Evolutionary conservation across 2,888 invertebrate species (phyloP), one percentile per base, ranked within the genome.

Genomic region (Vannuccia rotundouncinata): DNA sequence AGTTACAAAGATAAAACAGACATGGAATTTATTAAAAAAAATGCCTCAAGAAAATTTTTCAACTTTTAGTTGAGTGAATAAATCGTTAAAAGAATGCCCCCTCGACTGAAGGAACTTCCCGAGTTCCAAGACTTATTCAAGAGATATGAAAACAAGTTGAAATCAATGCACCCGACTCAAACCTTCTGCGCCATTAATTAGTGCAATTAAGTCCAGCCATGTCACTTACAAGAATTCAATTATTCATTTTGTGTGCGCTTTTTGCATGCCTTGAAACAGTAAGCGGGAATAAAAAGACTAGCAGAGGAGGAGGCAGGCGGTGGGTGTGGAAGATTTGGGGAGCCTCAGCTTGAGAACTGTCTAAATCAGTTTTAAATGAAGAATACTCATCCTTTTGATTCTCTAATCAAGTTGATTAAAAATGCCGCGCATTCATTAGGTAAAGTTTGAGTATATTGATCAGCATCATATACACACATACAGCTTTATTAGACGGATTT

Each of bases 161-260:
- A 66, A 66, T 66, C 66, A 66, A 66, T 66, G 66, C 66, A 22
- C 13, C 66, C 66, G 66, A 5, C 66, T 22, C 2, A 5, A 66
- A 22, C 66, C 25, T 27, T 22, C 66, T 66, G 66, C 66, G 66
- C 66, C 66, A 66, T 66, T 66, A 66, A 66, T 66, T 66, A 66
- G 66, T 66, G 66, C 66, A 66, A 66, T 66, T 66, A 66, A 66
- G 66, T 66, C 66, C 66, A 27, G 22, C 66, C 66, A 66, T 66
- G 66, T 66, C 66, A 66, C 66, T 66, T 66, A 66, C 66, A 66
- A 66, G 66, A 66, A 66, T 66, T 66, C 66, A 66, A 66, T 66
- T 66, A 66, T 66, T 66, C 66, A 66, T 66, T 66, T 66, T 66
- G n/a, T 66, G 66, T 66, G 66, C 66, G 66, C 66, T 5, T 27